Conservation (phyloP, 2,888 invertebrate species). For the Noctua comes region DNA sequence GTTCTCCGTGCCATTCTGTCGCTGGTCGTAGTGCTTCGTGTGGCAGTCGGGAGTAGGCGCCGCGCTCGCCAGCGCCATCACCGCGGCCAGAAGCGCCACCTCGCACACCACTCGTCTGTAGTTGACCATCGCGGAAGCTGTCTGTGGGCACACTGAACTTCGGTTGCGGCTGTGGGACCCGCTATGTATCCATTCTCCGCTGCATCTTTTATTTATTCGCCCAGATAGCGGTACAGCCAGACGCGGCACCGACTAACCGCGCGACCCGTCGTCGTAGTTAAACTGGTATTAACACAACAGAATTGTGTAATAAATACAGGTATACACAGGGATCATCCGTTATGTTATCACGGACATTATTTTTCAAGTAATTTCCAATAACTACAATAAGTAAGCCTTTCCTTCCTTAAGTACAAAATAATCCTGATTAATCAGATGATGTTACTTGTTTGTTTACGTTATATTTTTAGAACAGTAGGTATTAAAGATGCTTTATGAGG, state of each 20-base stretch:
- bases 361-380: slow-evolving; percentile 19
- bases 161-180: slow-evolving; percentile 77
- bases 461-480: slow-evolving; percentile 48
- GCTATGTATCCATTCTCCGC: slow-evolving; percentile 85
- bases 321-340: slow-evolving; percentile 51
- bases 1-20: slow-evolving; percentile 95
- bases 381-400: not conserved
- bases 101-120: slow-evolving; percentile 86
- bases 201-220: slow-evolving; percentile 90
- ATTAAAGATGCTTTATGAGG: slow-evolving; percentile 37
- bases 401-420: not conserved
- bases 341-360: slow-evolving; percentile 34
- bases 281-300: slow-evolving; percentile 85
- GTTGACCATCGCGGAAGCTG: slow-evolving; percentile 87
- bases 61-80: slow-evolving; percentile 67
- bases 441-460: slow-evolving; percentile 46
- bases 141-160: slow-evolving; percentile 81
- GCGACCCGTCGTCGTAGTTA: slow-evolving; percentile 78
- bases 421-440: slow-evolving; percentile 8
- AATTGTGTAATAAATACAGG: slow-evolving; percentile 77
- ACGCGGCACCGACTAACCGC: slow-evolving; percentile 76
- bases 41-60: slow-evolving; percentile 76
- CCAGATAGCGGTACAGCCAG: slow-evolving; percentile 88
- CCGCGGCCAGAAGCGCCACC: slow-evolving; percentile 74
- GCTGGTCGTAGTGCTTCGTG: slow-evolving; percentile 91